Evolutionary conservation across 2,113 vertebrate species (phyloP).

Genomic region (Hippocampus zosterae): DNA sequence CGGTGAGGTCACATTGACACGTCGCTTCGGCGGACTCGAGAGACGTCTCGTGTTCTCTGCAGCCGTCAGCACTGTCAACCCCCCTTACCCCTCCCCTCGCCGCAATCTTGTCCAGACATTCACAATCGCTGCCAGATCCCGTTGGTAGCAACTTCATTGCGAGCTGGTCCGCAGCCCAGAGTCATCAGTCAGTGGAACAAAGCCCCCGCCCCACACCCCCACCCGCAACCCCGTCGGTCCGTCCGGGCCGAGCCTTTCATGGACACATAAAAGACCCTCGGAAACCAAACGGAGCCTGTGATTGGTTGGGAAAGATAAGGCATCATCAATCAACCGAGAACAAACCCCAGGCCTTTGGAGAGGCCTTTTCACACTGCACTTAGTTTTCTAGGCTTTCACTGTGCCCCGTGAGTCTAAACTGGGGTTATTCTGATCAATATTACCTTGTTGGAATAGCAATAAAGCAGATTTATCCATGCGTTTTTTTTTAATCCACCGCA

Average conservation of each 20-base stretch:
- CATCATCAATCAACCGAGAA: constrained; percentile 51
- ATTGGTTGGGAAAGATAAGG: constrained; percentile 49
- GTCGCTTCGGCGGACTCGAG: constrained; percentile 17
- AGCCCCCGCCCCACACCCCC: constrained; percentile 46
- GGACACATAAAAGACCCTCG: constrained; percentile 40
- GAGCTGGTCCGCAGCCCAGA: constrained; percentile 52
- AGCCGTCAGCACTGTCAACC: constrained; percentile 50
- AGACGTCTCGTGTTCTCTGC: constrained; percentile 34
- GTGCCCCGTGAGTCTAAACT: too few species aligned
- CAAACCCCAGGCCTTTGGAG: too few species aligned
- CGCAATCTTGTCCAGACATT: constrained; percentile 19
- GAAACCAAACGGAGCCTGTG: constrained; percentile 39
- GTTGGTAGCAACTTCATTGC: constrained; percentile 58
- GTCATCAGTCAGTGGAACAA: constrained; percentile 60
- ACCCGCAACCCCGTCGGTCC: not conserved
- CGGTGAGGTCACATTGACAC: constrained; percentile 8
- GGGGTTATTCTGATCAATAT: too few species aligned
- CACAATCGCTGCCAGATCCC: constrained; percentile 45
- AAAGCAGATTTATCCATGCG: too few species aligned
- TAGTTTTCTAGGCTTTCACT: too few species aligned
- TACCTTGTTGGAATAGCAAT: too few species aligned
- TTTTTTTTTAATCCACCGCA: too few species aligned
- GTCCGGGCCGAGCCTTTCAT: constrained; percentile 48
- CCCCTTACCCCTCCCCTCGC: not conserved
- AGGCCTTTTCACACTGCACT: too few species aligned